Base-by-base conservation (phyloP, 2,113 vertebrate species). In the Lepisosteus oculatus region DNA sequence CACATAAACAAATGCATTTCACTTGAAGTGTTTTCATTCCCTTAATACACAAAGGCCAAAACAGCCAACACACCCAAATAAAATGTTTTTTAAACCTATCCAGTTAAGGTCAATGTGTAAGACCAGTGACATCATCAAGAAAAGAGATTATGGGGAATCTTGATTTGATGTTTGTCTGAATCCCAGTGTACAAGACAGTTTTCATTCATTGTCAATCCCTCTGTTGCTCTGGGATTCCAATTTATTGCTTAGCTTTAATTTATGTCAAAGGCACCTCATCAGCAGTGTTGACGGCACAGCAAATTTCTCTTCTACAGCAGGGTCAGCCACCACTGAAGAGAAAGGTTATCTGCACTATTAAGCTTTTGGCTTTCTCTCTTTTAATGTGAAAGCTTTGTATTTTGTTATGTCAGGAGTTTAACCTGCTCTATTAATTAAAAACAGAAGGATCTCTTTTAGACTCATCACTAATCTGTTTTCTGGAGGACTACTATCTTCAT, bases 61-160 rank as follows among this genome's bases (percentile, higher is more conserved):
- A 84, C 82, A 83, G 67, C 72, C 43, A 68, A 54, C 44, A 67
- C 70, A 70, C 55, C 67, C 65, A 59, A 85, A 80, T 75, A 80
- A 80, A 85, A 68, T 85, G 78, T 82, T 87, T 86, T 87, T 89
- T 86, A 84, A 84, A 83, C 74, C 75, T 83, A 79, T 73, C 57
- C 73, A 75, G 43, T 77, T 77, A 83, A 76, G 64, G 76, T 81
- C 76, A 73, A 14, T 59, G 72, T 45, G 66, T 59, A 81, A 68
- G 6, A 45, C 41, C 11, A 43, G 67, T 8, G 11, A 43, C 43
- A 6, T 7, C 13, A 42, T 41, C 57, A 45, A 77, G 68, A 70
- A 72, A 41, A 41, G 61, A 63, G 6, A 41, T 74, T 84, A 11
- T 8, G 55, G 44, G 3, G 66, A 47, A 67, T 70, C 64, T 68